Percentiles rank a stretch among this genome's conserved stretches.
These are phyloP conservation scores for Carassius carassius DNA, from an alignment of 2,113 vertebrate genomes.

Conservation along the genomic window DNA sequence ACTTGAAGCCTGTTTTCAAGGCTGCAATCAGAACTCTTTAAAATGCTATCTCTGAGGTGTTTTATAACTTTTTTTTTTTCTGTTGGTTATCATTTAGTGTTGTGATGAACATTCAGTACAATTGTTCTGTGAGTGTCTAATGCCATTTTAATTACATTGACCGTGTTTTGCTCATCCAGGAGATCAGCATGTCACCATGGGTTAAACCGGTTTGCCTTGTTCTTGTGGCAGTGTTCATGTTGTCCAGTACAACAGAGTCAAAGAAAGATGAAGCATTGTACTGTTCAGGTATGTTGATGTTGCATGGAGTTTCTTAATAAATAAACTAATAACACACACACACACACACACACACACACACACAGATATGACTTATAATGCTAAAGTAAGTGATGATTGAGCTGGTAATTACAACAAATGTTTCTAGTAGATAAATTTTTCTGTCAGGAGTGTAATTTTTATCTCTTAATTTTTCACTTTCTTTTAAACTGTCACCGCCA, in stretches of 20 bases:
- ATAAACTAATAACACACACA: too few species aligned
- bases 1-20: not conserved
- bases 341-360: not conserved
- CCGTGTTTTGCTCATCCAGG: conserved; percentile 44
- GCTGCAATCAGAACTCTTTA: too few species aligned
- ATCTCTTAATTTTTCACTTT: not conserved
- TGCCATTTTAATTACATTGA: not conserved
- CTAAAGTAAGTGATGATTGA: not conserved
- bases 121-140: not conserved
- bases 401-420: not conserved
- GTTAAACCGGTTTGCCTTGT: conserved; percentile 48
- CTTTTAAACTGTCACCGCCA: not conserved
- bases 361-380: not conserved
- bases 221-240: conserved; percentile 57
- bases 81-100: not conserved
- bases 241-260: conserved; percentile 48
- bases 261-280: conserved; percentile 68
- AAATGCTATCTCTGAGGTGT: too few species aligned
- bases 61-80: not conserved
- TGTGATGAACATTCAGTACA: not conserved
- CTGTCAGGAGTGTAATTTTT: not conserved
- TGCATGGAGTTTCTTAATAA: not conserved
- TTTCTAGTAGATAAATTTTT: not conserved
- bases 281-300: conserved; percentile 70
- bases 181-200: conserved; percentile 62